These are phyloP conservation scores for Dendrocopos noguchii DNA, from an alignment of 2,113 vertebrate genomes.

Conservation along the genomic window DNA sequence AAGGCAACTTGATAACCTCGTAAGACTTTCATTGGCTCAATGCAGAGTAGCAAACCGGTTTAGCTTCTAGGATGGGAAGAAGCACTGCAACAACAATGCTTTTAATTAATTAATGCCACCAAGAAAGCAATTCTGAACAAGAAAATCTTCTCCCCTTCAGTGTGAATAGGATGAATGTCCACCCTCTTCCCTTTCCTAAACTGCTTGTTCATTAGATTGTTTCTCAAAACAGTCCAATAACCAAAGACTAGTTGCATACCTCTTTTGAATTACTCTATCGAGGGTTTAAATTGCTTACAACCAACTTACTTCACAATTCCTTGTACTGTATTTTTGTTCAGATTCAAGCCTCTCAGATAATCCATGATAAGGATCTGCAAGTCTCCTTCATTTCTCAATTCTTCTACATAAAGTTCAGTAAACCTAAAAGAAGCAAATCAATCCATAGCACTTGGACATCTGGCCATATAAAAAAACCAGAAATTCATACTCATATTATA, in stretches of 20 bases:
- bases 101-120: neutral
- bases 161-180: neutral
- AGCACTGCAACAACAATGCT: neutral
- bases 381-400: slow-evolving; percentile 90
- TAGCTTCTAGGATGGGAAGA: neutral
- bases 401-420: slow-evolving; percentile 95
- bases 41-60: neutral
- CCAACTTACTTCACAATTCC: slow-evolving; percentile 91
- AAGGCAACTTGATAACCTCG: neutral
- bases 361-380: slow-evolving; percentile 89
- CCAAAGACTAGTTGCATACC: neutral
- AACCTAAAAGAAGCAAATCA: slow-evolving; percentile 78
- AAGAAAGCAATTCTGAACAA: neutral
- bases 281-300: neutral
- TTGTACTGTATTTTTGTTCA: slow-evolving; percentile 82
- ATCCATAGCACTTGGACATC: neutral
- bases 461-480: neutral
- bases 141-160: neutral
- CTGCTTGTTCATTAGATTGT: neutral
- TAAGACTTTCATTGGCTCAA: neutral
- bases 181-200: neutral
- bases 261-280: neutral
- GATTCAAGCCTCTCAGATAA: slow-evolving; percentile 90
- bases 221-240: neutral
- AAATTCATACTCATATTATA: neutral